Evolutionary conservation across 2,888 invertebrate genomes (phyloP), one percentile per base, ranked within the genome.

Genomic region (Hydropsyche betteni): DNA sequence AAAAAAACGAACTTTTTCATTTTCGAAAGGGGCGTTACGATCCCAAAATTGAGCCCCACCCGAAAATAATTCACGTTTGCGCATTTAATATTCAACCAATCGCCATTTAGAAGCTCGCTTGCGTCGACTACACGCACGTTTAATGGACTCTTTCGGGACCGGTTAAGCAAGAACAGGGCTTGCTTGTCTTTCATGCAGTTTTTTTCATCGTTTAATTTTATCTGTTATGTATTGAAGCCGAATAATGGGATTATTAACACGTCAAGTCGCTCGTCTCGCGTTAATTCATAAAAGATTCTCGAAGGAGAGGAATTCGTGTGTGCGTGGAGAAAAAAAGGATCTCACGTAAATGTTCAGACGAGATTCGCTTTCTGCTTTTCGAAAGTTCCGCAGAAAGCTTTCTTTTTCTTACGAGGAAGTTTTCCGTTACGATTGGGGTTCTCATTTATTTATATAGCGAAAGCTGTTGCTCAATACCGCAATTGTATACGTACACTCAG

Each of bases 61-160:
- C 51, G 50, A 50, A 51, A 69, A 69, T 44, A 50, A 69, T 69
- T 69, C 69, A 69, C 51, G 51, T 14, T 36, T 50, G 4, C 8
- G 50, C 44, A 50, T 69, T 69, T 69, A 50, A 69, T 50, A 69
- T 69, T 51, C 51, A 51, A 69, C 69, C 69, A 69, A 69, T 69
- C 69, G 50, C 69, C 69, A 69, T 69, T 69, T 69, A 69, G 50
- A 12, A 5, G n/a, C 10, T 68, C 38, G 36, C 38, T 68, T n/a
- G 38, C 16, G 14, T 33, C 44, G n/a, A 38, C 5, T 68, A 68
- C 68, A 36, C 38, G 16, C 36, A 50, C 38, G 14, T 68, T 68
- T 68, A 68, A 68, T 68, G 68, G 12, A 24, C 38, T 69, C 36
- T 50, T 24, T 50, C 38, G 50, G 12, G 38, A 69, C 69, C 38